phyloP scores from a whole-genome alignment of 1,140 invertebrate genomes.

The Galendromus occidentalis region DNA sequence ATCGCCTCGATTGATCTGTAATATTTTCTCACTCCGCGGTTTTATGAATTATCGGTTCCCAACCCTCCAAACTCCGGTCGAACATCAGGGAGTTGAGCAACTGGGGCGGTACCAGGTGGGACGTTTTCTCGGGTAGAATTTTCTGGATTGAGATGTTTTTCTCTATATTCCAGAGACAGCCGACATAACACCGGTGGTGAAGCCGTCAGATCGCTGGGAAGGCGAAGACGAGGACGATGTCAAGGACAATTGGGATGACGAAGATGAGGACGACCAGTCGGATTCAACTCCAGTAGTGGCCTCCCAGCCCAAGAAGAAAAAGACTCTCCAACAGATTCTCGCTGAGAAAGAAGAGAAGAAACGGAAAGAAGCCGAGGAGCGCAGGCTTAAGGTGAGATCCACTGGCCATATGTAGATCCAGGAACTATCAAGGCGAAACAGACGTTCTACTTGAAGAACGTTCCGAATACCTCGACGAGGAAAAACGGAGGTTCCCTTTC shows the following conservation, averaged over 20 bases:
- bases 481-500: background rate
- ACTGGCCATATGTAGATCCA: background rate
- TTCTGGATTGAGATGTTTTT: too few relatives aligned
- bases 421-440: background rate
- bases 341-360: conserved; percentile 18
- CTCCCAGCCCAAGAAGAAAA: conserved; percentile 17
- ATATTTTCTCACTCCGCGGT: too few relatives aligned
- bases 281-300: conserved; percentile 15
- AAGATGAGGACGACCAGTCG: conserved; percentile 19
- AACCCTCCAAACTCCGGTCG: too few relatives aligned
- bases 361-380: conserved; percentile 16
- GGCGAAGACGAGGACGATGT: conserved; percentile 4
- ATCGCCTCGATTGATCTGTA: too few relatives aligned
- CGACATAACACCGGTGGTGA: background rate
- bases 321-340: conserved; percentile 15
- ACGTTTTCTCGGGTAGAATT: too few relatives aligned
- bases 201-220: background rate
- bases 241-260: conserved; percentile 24
- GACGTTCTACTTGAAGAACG: background rate
- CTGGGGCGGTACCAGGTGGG: too few relatives aligned
- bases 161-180: too few relatives aligned
- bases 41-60: too few relatives aligned
- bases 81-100: too few relatives aligned
- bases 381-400: conserved; percentile 14
- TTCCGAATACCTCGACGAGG: background rate